Evolutionary conservation across 2,113 vertebrate genomes (phyloP), one percentile per base, ranked within the genome.

Genomic region (Macquaria australasica): DNA sequence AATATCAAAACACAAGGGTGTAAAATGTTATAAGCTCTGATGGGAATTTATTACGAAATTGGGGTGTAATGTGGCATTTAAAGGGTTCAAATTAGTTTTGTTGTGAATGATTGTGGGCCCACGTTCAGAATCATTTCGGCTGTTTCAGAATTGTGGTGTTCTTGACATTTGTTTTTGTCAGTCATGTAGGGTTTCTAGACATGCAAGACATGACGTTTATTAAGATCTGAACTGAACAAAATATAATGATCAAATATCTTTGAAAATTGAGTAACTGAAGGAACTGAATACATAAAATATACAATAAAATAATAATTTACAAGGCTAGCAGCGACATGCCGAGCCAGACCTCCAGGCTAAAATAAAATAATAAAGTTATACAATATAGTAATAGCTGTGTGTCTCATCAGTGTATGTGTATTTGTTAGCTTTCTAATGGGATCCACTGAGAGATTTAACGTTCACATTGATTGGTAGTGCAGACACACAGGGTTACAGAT

Each of bases 401-500:
- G 12, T 67, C 34, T 66, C 4, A 25, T 66, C 23, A 45, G 8
- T 31, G 8, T 34, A n/a, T 28, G 50, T 66, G 45, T 43, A 23
- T 62, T 11, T 16, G 2, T 28, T 31, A 10, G 15, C 15, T 63
- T n/a, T 78, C 4, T 21, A n/a, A 21, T 56, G 6, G 28, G 20
- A 12, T 69, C n/a, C 18, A 51, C 1, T 18, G 37, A 45, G 45
- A 66, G 48, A 73, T 70, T 31, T 64, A 60, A 51, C 58, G 5
- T 64, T 73, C 50, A 43, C 66, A 60, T 64, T 84, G 62, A 84
- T 81, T 87, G 84, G 73, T 75, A 77, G 69, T 84, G 70, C 76
- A 82, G 67, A 50, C 79, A 81, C 71, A 72, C 85, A 58, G 45
- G 48, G 43, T 76, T 8, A 20, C 21, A 11, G 39, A 67, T 66